These are phyloP conservation scores for Alentia gelatinosa DNA, from an alignment of 2,888 invertebrate species.

Conservation along the genomic window DNA sequence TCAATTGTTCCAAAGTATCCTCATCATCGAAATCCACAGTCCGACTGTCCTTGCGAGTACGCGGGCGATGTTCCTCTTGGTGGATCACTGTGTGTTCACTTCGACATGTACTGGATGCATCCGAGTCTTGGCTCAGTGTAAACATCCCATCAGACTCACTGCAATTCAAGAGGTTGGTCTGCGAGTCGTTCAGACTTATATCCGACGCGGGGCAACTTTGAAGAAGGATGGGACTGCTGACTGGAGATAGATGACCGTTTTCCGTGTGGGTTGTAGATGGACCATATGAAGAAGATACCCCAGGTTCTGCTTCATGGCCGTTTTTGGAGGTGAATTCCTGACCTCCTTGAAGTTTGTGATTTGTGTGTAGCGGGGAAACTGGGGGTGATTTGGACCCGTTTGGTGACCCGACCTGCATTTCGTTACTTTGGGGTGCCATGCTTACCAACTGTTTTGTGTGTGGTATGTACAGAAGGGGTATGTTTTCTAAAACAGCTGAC, in stretches of 20 bases:
- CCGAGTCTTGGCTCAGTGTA: slow-evolving; percentile 42
- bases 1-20: slow-evolving; percentile 12
- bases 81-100: slow-evolving; percentile 55
- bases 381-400: slow-evolving; percentile 15
- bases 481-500: slow-evolving; percentile 76
- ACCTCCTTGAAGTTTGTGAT: neutral
- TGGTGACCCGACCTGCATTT: neutral
- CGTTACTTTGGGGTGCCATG: neutral
- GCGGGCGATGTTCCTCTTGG: neutral
- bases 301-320: too few relatives aligned
- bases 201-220: neutral
- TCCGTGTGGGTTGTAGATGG: neutral
- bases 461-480: slow-evolving; percentile 75
- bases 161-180: neutral
- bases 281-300: too few relatives aligned
- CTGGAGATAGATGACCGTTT: neutral
- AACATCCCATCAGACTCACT: neutral
- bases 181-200: neutral
- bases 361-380: neutral
- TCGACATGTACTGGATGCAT: slow-evolving; percentile 42
- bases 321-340: neutral
- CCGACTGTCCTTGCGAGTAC: neutral
- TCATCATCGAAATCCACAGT: slow-evolving; percentile 46
- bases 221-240: neutral
- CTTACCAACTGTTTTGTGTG: slow-evolving; percentile 72